Conservation (phyloP, 2,113 vertebrate species). For the Zeus faber region DNA sequence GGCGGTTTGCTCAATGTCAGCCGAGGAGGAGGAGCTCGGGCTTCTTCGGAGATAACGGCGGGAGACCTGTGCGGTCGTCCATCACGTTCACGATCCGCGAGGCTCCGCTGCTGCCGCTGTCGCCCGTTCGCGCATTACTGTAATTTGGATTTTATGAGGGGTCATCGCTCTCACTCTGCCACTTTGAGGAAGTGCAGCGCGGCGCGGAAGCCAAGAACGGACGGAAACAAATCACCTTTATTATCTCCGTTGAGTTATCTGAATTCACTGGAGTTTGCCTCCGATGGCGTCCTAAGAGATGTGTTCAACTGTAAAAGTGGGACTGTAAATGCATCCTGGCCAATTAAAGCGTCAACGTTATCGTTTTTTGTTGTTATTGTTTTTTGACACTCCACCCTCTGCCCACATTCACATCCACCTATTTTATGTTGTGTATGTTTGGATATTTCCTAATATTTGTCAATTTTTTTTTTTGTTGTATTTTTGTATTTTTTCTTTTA, state of each 20-base stretch:
- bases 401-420: not conserved
- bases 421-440: too few relatives aligned
- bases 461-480: too few relatives aligned
- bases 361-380: too few relatives aligned
- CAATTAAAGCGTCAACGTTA: conserved; percentile 37
- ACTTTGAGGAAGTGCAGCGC: conserved; percentile 39
- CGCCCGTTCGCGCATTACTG: conserved; percentile 66
- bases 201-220: conserved; percentile 40
- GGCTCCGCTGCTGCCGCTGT: too few relatives aligned
- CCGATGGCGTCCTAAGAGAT: conserved; percentile 42
- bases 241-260: conserved; percentile 48
- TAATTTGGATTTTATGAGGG: conserved; percentile 69
- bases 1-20: too few relatives aligned
- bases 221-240: conserved; percentile 61
- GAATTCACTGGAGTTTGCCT: conserved; percentile 25
- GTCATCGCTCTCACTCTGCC: conserved; percentile 59
- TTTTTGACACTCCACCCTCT: not conserved
- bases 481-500: too few relatives aligned
- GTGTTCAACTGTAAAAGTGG: conserved; percentile 37
- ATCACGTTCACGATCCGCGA: conserved; percentile 52
- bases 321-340: conserved; percentile 33
- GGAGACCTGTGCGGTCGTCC: conserved; percentile 53
- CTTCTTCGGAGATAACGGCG: too few relatives aligned
- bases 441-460: too few relatives aligned
- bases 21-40: too few relatives aligned